Evolutionary conservation across 2,113 vertebrate species (phyloP).

Genomic region (Larimichthys crocea): DNA sequence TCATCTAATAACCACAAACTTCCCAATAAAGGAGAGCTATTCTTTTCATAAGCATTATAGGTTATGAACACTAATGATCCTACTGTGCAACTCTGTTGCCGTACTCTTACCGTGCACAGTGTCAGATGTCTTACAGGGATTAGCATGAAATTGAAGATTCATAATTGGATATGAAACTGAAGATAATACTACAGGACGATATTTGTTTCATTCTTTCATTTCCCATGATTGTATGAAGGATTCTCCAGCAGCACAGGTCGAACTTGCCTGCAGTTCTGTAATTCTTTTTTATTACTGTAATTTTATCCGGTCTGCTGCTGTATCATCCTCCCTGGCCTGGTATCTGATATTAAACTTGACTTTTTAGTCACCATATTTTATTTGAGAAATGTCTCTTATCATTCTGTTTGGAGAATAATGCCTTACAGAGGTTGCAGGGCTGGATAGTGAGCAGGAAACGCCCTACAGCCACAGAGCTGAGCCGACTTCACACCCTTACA

Average conservation of each 20-base stretch:
- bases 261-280: conserved; percentile 8
- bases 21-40: not conserved
- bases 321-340: not conserved
- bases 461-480: not conserved
- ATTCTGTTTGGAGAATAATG: not conserved
- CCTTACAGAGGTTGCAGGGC: not conserved
- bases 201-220: not conserved
- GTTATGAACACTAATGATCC: not conserved
- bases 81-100: not conserved
- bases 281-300: conserved; percentile 26
- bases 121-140: not conserved
- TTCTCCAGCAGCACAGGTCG: conserved; percentile 1
- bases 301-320: not conserved
- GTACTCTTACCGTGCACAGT: not conserved
- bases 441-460: not conserved
- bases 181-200: not conserved
- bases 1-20: not conserved
- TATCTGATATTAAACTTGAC: not conserved
- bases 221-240: not conserved
- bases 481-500: not conserved
- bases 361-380: not conserved
- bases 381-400: not conserved
- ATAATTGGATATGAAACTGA: not conserved
- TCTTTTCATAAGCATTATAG: not conserved
- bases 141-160: conserved; percentile 14